These are phyloP conservation scores for Philotrypesis tridentata DNA, from an alignment of 1,140 invertebrate genomes.

Conservation along the genomic window DNA sequence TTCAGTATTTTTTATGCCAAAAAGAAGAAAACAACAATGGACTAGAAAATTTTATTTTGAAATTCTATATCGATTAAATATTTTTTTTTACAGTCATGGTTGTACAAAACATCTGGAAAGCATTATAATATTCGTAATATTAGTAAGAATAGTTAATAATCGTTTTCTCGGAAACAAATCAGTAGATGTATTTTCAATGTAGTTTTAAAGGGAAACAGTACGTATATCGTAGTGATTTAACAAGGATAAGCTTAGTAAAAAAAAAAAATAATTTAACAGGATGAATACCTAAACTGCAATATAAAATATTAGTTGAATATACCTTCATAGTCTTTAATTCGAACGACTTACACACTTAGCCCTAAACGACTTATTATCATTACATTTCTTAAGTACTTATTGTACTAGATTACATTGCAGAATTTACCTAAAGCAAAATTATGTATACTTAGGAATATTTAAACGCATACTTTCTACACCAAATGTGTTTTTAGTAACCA, in stretches of 20 bases:
- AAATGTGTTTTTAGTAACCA: neutral
- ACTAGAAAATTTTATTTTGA: constrained; percentile 45
- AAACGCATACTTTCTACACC: neutral
- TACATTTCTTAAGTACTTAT: neutral
- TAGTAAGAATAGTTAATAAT: neutral
- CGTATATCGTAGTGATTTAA: neutral
- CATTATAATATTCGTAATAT: neutral
- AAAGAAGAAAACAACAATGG: neutral
- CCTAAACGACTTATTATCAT: constrained; percentile 30
- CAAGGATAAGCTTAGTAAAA: neutral
- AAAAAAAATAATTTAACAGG: constrained; percentile 1
- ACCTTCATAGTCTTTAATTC: neutral
- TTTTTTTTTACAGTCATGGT: constrained; percentile 35
- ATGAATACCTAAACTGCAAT: neutral
- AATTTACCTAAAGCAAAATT: constrained; percentile 32
- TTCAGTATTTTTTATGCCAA: neutral
- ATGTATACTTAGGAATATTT: neutral
- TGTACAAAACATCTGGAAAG: constrained; percentile 26
- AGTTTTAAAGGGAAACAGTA: neutral
- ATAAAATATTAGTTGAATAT: neutral
- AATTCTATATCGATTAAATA: constrained; percentile 34
- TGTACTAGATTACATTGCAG: constrained; percentile 11
- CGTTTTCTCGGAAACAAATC: neutral
- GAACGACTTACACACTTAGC: constrained; percentile 20
- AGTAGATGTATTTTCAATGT: neutral